Percentiles rank a stretch among this genome's conserved stretches.
These are phyloP conservation scores for Lagopus muta DNA, from an alignment of 2,113 vertebrate genomes.

Conservation along the genomic window DNA sequence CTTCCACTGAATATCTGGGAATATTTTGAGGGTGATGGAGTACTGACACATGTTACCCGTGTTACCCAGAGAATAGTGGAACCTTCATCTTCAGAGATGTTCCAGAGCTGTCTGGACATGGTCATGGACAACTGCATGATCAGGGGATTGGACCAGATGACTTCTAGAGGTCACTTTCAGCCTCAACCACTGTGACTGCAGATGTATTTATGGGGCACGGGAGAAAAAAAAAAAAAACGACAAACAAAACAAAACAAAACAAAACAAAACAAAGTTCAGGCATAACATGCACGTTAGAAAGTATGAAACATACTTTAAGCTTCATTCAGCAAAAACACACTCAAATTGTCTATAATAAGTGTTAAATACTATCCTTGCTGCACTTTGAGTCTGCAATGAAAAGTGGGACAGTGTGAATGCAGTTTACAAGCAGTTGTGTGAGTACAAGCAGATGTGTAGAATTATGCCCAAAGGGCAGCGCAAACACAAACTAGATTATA, in stretches of 20 bases:
- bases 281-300: neutral
- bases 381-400: neutral
- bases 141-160: neutral
- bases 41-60: too few species aligned
- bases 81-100: neutral
- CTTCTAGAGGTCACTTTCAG: neutral
- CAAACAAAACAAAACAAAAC: neutral
- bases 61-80: neutral
- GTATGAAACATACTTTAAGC: neutral
- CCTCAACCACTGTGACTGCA: neutral
- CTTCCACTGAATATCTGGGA: neutral
- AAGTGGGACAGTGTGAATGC: neutral
- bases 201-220: neutral
- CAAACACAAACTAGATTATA: neutral
- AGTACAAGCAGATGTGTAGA: neutral
- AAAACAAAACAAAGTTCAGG: neutral
- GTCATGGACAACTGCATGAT: neutral
- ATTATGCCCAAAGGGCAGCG: neutral
- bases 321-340: neutral
- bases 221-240: neutral
- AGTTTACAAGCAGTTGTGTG: neutral
- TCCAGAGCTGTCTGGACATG: neutral
- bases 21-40: neutral
- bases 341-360: neutral
- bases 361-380: neutral